A percentile compares a stretch with the other conserved stretches of the same genome.
These are phyloP conservation scores for Masticophis lateralis DNA, from an alignment of 2,797 vertebrate genomes.

Conservation along the genomic window DNA sequence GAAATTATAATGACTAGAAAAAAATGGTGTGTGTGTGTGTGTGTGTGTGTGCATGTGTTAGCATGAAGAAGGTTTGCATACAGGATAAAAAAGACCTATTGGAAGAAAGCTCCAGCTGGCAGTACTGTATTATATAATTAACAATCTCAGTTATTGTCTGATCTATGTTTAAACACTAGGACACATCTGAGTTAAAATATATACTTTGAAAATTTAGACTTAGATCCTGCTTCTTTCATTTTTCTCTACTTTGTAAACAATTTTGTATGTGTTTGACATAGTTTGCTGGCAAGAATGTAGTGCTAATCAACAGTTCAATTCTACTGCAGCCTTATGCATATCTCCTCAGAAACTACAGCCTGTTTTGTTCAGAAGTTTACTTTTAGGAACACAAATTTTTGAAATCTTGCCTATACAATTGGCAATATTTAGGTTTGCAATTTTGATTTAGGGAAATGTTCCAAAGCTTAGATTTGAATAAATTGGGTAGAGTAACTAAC, in stretches of 20 bases:
- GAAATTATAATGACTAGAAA: neutral
- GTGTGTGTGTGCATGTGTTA: neutral
- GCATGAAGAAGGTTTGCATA: neutral
- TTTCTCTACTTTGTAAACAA: neutral
- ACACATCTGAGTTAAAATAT: neutral
- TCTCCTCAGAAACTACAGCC: neutral
- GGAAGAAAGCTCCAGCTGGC: neutral
- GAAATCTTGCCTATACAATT: neutral
- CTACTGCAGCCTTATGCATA: neutral
- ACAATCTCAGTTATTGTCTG: neutral
- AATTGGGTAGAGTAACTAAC: neutral
- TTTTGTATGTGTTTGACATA: neutral
- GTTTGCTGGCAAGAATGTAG: neutral
- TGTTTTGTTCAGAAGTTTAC: neutral
- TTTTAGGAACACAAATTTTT: neutral
- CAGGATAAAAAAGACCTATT: neutral
- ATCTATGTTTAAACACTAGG: constrained; percentile 23
- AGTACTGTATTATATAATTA: neutral
- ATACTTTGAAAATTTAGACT: neutral
- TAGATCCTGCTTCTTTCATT: neutral
- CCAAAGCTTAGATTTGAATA: neutral
- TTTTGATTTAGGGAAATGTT: neutral
- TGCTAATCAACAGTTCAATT: neutral
- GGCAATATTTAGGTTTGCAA: neutral
- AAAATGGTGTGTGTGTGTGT: neutral